Conservation (phyloP, 2,888 invertebrate species). For the Conchocele bisecta region DNA sequence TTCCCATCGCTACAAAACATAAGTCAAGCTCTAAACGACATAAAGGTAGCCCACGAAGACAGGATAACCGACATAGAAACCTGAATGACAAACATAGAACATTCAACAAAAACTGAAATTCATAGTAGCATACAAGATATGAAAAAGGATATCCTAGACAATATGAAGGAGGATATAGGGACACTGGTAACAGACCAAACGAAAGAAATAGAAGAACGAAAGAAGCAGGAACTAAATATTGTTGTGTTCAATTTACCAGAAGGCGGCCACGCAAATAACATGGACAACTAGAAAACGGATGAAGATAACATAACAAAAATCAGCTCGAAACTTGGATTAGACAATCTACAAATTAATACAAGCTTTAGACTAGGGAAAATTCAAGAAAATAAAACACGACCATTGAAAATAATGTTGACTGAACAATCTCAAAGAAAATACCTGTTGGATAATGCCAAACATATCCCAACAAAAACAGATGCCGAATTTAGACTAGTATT, state of each 20-base stretch:
- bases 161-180: neutral
- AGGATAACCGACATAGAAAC: neutral
- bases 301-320: neutral
- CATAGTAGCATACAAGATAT: neutral
- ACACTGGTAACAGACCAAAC: neutral
- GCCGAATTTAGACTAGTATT: neutral
- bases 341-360: neutral
- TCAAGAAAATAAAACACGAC: neutral
- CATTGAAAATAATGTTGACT: neutral
- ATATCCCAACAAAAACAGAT: neutral
- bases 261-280: no score
- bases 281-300: neutral
- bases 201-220: neutral
- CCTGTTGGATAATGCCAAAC: neutral
- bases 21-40: neutral
- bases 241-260: neutral
- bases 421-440: neutral
- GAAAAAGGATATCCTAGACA: neutral
- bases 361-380: neutral
- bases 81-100: neutral
- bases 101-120: neutral
- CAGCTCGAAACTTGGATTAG: neutral
- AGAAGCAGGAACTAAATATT: neutral
- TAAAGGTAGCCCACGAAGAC: neutral
- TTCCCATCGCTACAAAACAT: constrained; percentile 1